A percentile compares a stretch with the other conserved stretches of the same genome.
phyloP scores from a whole-genome alignment of 2,113 vertebrate species.

The Butorides virescens region DNA sequence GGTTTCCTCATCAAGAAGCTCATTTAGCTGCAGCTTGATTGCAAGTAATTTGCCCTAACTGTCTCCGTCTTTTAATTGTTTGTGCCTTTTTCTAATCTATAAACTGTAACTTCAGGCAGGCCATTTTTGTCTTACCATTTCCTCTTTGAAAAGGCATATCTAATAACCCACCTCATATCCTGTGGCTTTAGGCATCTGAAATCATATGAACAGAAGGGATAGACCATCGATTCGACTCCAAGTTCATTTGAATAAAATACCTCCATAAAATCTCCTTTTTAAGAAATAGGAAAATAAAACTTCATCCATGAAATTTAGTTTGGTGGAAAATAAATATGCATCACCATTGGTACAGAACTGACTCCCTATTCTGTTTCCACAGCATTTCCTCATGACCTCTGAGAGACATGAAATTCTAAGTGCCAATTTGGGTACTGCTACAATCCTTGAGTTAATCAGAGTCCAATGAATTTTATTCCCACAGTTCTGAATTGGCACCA shows the following conservation, averaged over 20 bases:
- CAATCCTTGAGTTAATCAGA: slow-evolving; percentile 50
- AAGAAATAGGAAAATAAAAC: slow-evolving; percentile 56
- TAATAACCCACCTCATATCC: slow-evolving; percentile 70
- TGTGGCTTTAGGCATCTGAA: slow-evolving; percentile 63
- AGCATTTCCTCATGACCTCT: background rate
- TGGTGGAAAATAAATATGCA: background rate
- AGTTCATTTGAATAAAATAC: slow-evolving; percentile 56
- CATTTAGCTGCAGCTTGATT: slow-evolving; percentile 80
- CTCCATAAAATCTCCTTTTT: slow-evolving; percentile 22
- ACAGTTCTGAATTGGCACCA: slow-evolving; percentile 2
- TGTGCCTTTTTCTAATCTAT: slow-evolving; percentile 75
- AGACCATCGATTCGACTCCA: slow-evolving; percentile 47
- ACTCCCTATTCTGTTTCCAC: background rate
- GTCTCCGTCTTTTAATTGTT: slow-evolving; percentile 76
- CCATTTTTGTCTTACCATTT: slow-evolving; percentile 72
- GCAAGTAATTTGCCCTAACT: slow-evolving; percentile 81
- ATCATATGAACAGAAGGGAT: slow-evolving; percentile 61
- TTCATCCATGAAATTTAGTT: background rate
- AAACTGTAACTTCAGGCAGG: slow-evolving; percentile 80
- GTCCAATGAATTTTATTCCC: slow-evolving; percentile 19
- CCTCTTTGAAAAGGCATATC: slow-evolving; percentile 64
- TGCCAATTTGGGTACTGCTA: background rate
- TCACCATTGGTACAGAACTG: background rate
- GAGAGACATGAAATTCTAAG: background rate
- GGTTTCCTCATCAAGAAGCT: slow-evolving; percentile 77